These are phyloP conservation scores for Hemitrygon akajei DNA, from an alignment of 2,797 vertebrate genomes.

Conservation along the genomic window DNA sequence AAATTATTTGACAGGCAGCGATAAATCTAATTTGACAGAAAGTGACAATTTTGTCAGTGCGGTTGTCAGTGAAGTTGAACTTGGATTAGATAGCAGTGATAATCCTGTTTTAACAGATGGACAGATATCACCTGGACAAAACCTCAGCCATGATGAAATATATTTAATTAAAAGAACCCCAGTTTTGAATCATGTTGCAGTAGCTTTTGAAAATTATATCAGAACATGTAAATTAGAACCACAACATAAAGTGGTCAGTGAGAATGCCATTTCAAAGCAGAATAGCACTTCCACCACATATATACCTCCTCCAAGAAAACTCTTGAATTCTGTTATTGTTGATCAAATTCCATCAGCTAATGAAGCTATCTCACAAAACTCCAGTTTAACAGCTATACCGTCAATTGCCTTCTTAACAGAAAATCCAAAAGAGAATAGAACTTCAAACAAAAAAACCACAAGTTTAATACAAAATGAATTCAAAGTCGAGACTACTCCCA, in stretches of 20 bases:
- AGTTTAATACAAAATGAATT: neutral
- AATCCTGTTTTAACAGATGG: neutral
- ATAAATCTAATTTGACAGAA: neutral
- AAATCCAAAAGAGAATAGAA: neutral
- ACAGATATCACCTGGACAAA: neutral
- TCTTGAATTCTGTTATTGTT: neutral
- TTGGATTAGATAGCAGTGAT: neutral
- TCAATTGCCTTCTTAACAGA: neutral
- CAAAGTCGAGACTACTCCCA: neutral
- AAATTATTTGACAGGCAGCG: neutral
- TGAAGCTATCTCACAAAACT: neutral
- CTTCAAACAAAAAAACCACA: neutral
- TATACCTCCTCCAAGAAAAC: neutral
- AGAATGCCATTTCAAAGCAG: neutral
- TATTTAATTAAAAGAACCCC: neutral
- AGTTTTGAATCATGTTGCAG: neutral
- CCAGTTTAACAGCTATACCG: neutral
- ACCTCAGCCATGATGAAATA: neutral
- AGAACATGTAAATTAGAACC: rapidly evolving
- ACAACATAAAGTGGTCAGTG: neutral
- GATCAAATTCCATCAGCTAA: neutral
- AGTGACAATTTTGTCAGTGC: neutral
- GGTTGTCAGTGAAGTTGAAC: neutral
- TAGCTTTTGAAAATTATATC: neutral
- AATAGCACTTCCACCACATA: neutral